Evolutionary conservation across 2,797 vertebrate genomes (phyloP).

Genomic region (Syndactyla subalaris): DNA sequence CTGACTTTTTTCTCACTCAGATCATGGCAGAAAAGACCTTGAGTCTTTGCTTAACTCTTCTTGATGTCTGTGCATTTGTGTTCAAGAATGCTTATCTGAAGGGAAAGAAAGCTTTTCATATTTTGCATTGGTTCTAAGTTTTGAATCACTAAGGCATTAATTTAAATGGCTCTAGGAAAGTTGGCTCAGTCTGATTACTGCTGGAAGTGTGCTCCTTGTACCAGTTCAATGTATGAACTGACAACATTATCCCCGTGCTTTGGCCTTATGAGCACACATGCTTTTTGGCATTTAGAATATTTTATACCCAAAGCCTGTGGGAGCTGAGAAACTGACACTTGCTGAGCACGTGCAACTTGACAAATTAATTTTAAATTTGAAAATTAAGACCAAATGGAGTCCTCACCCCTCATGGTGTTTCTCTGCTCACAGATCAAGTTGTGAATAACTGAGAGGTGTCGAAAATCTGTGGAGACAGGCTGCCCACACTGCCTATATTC

Average conservation of each 20-base stretch:
- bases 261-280: rapidly evolving
- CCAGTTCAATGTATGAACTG: not conserved
- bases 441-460: not conserved
- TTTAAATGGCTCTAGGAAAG: not conserved
- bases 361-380: not conserved
- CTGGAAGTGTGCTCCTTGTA: not conserved
- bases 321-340: not conserved
- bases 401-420: not conserved
- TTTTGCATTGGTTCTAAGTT: not conserved
- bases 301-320: not conserved
- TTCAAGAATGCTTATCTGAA: not conserved
- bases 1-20: not conserved
- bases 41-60: not conserved
- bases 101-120: not conserved
- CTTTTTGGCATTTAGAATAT: not conserved
- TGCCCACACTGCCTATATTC: not conserved
- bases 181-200: not conserved
- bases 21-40: not conserved
- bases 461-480: not conserved
- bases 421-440: not conserved
- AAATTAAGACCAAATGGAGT: not conserved
- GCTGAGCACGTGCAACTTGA: not conserved
- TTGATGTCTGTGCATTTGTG: not conserved
- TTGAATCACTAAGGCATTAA: not conserved
- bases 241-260: not conserved